These are phyloP conservation scores for Gymnorhina tibicen DNA, from an alignment of 2,113 vertebrate genomes.

Conservation along the genomic window DNA sequence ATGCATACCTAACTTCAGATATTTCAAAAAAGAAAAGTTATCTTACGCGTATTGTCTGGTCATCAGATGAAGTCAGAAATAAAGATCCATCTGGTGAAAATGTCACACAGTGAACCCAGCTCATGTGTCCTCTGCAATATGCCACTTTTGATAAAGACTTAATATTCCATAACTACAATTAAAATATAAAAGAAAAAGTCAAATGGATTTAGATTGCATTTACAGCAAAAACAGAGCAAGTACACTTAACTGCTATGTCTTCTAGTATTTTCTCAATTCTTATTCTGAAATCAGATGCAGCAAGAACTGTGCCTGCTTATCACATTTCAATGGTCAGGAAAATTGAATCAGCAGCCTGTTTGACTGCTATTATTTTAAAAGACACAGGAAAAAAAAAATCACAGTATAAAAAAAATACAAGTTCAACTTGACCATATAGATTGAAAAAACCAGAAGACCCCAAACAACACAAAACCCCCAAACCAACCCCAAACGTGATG, in stretches of 20 bases:
- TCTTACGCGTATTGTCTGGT: constrained; percentile 90
- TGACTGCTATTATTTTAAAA: neutral
- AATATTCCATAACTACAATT: constrained; percentile 87
- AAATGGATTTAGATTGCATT: neutral
- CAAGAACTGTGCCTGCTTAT: neutral
- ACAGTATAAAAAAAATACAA: neutral
- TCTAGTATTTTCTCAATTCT: neutral
- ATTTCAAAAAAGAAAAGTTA: neutral
- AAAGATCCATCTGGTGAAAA: constrained; percentile 90
- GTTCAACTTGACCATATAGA: neutral
- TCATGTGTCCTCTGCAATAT: constrained; percentile 92
- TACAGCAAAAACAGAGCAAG: neutral
- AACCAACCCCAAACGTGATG: neutral
- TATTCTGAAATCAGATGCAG: neutral
- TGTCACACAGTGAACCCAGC: constrained; percentile 89
- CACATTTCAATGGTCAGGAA: neutral
- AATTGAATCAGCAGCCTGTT: neutral
- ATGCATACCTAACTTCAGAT: neutral
- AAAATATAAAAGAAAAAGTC: constrained; percentile 9
- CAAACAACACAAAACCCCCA: too few relatives aligned
- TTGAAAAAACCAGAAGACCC: neutral
- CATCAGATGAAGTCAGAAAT: constrained; percentile 93
- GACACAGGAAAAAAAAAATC: rapidly evolving
- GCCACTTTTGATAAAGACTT: constrained; percentile 85
- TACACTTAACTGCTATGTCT: neutral